A percentile compares a stretch with the other conserved stretches of the same genome.
These are phyloP conservation scores for Streblospio benedicti DNA, from an alignment of 1,140 invertebrate genomes.

Conservation along the genomic window DNA sequence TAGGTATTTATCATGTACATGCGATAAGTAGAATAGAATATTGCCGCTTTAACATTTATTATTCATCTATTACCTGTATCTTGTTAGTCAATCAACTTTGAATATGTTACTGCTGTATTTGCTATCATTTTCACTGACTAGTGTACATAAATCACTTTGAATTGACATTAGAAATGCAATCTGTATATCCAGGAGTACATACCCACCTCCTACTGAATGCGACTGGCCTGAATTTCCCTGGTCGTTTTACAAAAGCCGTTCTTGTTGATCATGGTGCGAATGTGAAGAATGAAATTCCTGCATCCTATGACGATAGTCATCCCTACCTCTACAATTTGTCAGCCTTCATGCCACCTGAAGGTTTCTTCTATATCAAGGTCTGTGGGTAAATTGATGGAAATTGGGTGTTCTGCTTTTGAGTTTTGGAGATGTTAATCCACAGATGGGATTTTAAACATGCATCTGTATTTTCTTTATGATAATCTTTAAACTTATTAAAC, in stretches of 20 bases:
- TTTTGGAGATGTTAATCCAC: too few relatives aligned
- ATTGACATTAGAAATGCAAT: not conserved
- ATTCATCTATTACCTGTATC: too few relatives aligned
- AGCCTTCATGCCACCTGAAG: slow-evolving; percentile 38
- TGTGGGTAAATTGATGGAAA: slow-evolving; percentile 10
- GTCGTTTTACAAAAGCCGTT: slow-evolving; percentile 45
- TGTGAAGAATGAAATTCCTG: slow-evolving; percentile 40
- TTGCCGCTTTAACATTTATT: too few relatives aligned
- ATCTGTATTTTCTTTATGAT: too few relatives aligned
- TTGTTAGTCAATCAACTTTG: too few relatives aligned
- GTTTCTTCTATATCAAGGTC: slow-evolving; percentile 54
- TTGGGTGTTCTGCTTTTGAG: not conserved
- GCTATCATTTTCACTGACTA: not conserved
- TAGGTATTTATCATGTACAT: not conserved
- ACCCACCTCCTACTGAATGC: slow-evolving; percentile 51
- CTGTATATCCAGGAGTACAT: slow-evolving; percentile 39
- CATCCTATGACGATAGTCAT: slow-evolving; percentile 34
- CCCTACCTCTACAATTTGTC: slow-evolving; percentile 45
- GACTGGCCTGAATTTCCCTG: slow-evolving; percentile 40
- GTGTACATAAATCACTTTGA: not conserved
- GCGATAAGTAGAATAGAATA: too few relatives aligned
- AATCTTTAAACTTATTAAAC: too few relatives aligned
- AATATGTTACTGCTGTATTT: not conserved
- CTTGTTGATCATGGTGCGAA: slow-evolving; percentile 50
- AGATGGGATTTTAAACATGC: too few relatives aligned